A percentile compares a stretch with the other conserved stretches of the same genome.
Conservation (phyloP, 1,140 invertebrate genomes). For the Anastrepha ludens region DNA sequence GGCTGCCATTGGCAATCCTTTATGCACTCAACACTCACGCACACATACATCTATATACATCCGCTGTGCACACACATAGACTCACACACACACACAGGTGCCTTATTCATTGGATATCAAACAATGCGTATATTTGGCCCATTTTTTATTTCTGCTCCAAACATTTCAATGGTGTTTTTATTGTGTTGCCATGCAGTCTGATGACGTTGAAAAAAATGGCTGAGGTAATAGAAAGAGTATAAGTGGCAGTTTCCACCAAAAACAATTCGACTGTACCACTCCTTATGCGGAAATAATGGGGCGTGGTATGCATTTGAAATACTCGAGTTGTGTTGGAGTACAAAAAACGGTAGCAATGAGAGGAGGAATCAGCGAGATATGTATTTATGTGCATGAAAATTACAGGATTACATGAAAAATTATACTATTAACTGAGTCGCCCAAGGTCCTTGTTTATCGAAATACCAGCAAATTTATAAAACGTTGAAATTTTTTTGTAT, state of each 20-base stretch:
- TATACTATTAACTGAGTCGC: no score
- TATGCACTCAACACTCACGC: conserved; percentile 38
- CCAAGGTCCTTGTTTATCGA: no score
- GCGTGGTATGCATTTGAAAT: no score
- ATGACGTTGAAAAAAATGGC: neutral
- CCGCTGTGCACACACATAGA: neutral
- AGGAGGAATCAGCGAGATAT: no score
- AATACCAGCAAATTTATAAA: no score
- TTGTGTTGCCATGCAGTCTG: neutral
- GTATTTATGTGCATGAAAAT: no score
- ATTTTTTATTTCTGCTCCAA: conserved; percentile 14
- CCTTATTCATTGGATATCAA: conserved; percentile 17
- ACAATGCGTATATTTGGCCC: conserved; percentile 33
- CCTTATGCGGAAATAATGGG: no score
- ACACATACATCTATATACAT: neutral
- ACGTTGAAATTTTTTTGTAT: no score
- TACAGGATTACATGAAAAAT: no score
- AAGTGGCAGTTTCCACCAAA: conserved; percentile 21
- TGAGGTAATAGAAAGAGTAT: neutral
- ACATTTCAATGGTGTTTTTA: conserved; percentile 39
- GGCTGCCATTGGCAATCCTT: conserved; percentile 22
- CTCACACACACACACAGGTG: neutral
- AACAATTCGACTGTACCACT: neutral
- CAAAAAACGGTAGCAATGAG: no score
- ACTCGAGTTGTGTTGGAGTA: no score